phyloP scores from a whole-genome alignment of 2,113 vertebrate species.

The Pseudopodoces humilis region DNA sequence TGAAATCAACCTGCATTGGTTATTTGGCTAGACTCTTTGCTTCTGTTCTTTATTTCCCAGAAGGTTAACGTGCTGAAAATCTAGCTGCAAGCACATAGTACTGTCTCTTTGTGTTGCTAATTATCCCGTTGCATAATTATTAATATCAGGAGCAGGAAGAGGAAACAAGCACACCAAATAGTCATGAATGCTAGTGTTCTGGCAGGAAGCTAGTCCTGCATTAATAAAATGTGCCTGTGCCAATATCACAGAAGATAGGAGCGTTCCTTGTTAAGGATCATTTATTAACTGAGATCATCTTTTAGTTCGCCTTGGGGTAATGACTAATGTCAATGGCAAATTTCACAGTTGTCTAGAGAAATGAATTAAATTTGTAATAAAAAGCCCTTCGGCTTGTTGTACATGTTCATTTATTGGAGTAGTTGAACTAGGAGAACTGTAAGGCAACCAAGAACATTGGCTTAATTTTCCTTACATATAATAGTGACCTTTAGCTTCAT shows the following conservation, averaged over 20 bases:
- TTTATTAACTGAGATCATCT: constrained; percentile 99
- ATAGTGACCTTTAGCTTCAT: constrained; percentile 94
- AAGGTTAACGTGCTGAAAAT: constrained; percentile 85
- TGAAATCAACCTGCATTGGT: constrained; percentile 86
- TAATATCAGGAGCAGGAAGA: constrained; percentile 88
- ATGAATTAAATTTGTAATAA: constrained; percentile 98
- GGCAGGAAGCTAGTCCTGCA: constrained; percentile 82
- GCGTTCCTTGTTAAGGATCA: constrained; percentile 96
- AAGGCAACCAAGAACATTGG: constrained; percentile 85
- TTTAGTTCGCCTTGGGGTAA: constrained; percentile 95
- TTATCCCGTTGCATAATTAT: constrained; percentile 92
- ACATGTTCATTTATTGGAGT: constrained; percentile 92
- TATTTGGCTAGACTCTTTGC: constrained; percentile 83
- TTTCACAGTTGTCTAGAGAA: constrained; percentile 99
- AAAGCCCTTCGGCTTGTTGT: constrained; percentile 95
- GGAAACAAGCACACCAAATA: constrained; percentile 85
- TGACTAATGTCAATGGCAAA: constrained; percentile 99
- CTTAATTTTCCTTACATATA: constrained; percentile 89
- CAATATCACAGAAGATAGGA: constrained; percentile 86
- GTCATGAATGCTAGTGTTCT: constrained; percentile 80
- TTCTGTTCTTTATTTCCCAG: constrained; percentile 86
- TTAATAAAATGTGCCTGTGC: constrained; percentile 90
- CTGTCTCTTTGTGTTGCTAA: constrained; percentile 86
- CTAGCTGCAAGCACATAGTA: constrained; percentile 82
- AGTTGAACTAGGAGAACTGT: constrained; percentile 92